Conservation (phyloP, 2,113 vertebrate genomes). For the Ursus arctos region DNA sequence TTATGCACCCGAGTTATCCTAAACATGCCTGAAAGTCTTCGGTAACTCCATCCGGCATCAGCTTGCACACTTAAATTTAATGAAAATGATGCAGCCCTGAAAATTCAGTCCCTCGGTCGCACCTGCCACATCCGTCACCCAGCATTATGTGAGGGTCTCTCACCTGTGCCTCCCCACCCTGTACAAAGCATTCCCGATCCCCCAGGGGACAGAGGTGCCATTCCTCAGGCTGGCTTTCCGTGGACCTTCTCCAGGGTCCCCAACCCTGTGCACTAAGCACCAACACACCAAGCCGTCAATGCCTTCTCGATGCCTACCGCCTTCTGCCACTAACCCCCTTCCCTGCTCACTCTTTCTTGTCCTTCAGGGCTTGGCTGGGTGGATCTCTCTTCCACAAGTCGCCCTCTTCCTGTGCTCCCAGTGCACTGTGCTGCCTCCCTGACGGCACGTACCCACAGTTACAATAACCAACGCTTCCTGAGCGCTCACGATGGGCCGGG, state of each 20-base stretch:
- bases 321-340: background rate
- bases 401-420: background rate
- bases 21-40: background rate
- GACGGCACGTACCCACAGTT: fast-evolving
- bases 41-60: background rate
- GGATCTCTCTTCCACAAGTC: background rate
- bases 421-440: too few species aligned
- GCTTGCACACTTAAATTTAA: background rate
- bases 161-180: background rate
- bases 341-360: background rate
- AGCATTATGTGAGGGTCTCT: fast-evolving
- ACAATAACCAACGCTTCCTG: background rate
- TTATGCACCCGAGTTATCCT: background rate
- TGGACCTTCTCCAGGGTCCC: background rate
- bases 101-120: background rate
- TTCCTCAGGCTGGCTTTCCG: background rate
- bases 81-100: background rate
- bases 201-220: background rate
- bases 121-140: fast-evolving
- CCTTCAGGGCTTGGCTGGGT: background rate
- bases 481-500: fast-evolving
- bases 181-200: background rate
- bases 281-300: background rate
- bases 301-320: background rate
- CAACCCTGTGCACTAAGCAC: background rate